Evolutionary conservation across 1,140 invertebrate species (phyloP).

Genomic region (Homalodisca vitripennis): DNA sequence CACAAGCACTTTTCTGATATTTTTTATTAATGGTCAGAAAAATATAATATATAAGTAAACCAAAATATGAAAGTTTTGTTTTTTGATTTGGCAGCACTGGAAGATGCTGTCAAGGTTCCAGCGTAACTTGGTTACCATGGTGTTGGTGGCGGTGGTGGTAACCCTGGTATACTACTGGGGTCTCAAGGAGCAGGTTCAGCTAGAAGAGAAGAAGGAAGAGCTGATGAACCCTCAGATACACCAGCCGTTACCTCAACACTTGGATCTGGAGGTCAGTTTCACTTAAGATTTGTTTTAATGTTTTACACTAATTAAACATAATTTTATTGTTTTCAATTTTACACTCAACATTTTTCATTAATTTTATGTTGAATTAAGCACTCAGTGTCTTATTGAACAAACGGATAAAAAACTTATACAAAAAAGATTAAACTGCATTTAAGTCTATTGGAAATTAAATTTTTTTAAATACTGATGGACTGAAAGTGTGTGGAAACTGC

Average conservation of each 20-base stretch:
- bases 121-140: conserved; percentile 66
- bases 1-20: neutral
- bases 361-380: no score
- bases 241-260: neutral
- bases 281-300: no score
- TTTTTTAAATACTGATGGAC: no score
- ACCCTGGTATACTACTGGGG: conserved; percentile 53
- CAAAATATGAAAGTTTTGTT: conserved; percentile 13
- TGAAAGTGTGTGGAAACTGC: no score
- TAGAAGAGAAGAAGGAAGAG: neutral
- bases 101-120: conserved; percentile 82
- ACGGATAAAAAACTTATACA: no score
- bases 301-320: no score
- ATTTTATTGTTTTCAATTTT: no score
- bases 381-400: no score
- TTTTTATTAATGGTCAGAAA: neutral
- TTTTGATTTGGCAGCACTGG: conserved; percentile 65
- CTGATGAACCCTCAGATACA: conserved; percentile 10
- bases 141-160: conserved; percentile 54
- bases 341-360: no score
- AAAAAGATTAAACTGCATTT: no score
- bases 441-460: no score
- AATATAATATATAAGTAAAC: conserved; percentile 2
- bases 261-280: neutral
- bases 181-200: neutral